These are phyloP conservation scores for Hydropotes inermis DNA, from an alignment of 2,113 vertebrate genomes.

Conservation along the genomic window DNA sequence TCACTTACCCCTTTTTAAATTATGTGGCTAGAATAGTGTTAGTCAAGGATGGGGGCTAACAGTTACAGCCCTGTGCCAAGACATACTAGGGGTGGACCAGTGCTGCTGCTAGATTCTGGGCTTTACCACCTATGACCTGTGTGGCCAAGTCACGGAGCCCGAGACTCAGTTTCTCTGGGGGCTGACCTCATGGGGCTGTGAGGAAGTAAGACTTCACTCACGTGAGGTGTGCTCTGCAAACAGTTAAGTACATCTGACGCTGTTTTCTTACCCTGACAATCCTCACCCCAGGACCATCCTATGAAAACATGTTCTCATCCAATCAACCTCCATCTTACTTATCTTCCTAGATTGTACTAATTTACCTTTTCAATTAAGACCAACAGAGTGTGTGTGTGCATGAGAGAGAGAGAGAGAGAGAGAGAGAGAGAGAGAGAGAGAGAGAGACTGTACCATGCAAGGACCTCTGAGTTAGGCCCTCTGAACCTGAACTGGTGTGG, in stretches of 20 bases:
- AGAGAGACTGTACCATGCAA: background rate
- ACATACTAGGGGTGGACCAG: background rate
- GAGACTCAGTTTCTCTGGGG: background rate
- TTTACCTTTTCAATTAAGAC: background rate
- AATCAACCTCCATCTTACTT: background rate
- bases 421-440: background rate
- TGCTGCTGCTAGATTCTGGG: background rate
- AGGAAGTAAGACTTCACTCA: background rate
- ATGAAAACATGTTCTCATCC: background rate
- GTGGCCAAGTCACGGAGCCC: background rate
- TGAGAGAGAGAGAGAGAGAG: background rate
- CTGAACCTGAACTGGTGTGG: background rate
- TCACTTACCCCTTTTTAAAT: slow-evolving; percentile 36
- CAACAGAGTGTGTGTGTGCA: background rate
- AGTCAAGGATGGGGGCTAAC: background rate
- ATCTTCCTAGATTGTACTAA: background rate
- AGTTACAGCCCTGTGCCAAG: background rate
- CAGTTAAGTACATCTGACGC: background rate
- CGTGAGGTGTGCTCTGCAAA: background rate
- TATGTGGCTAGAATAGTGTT: background rate
- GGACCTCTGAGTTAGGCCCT: background rate
- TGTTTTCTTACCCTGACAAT: background rate
- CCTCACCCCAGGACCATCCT: background rate
- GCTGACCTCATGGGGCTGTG: background rate
- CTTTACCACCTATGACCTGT: background rate